Evolutionary conservation across 2,113 vertebrate species (phyloP).

Genomic region (Microcebus ravelobensis): DNA sequence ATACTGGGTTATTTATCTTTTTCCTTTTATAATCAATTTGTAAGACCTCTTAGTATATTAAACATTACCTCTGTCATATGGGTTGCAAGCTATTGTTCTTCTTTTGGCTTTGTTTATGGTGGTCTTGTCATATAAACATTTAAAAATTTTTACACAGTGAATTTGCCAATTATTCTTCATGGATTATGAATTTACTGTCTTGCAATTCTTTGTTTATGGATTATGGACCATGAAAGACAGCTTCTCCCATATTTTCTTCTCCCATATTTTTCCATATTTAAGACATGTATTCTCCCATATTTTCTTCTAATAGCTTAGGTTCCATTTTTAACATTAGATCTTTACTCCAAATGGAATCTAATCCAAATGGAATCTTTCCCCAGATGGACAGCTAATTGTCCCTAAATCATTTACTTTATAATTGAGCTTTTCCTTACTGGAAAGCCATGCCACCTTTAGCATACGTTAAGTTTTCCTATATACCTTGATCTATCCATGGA

Average conservation of each 20-base stretch:
- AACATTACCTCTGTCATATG: background rate
- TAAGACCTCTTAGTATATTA: background rate
- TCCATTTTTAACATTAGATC: conserved; percentile 28
- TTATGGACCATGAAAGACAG: background rate
- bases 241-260: background rate
- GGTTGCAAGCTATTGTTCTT: background rate
- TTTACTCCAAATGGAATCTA: background rate
- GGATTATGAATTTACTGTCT: background rate
- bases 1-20: background rate
- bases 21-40: conserved; percentile 18
- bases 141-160: background rate
- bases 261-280: background rate
- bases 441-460: background rate
- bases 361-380: background rate
- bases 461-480: background rate
- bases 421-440: background rate
- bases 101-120: background rate
- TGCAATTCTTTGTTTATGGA: background rate
- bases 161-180: background rate
- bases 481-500: background rate
- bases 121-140: background rate
- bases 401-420: background rate
- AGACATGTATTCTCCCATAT: background rate
- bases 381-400: background rate
- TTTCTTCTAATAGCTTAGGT: background rate